Percentiles rank a stretch among this genome's conserved stretches.
Evolutionary conservation across 92 coral and sea anemone species (phyloP).

Genomic region (Bergia sp.): DNA sequence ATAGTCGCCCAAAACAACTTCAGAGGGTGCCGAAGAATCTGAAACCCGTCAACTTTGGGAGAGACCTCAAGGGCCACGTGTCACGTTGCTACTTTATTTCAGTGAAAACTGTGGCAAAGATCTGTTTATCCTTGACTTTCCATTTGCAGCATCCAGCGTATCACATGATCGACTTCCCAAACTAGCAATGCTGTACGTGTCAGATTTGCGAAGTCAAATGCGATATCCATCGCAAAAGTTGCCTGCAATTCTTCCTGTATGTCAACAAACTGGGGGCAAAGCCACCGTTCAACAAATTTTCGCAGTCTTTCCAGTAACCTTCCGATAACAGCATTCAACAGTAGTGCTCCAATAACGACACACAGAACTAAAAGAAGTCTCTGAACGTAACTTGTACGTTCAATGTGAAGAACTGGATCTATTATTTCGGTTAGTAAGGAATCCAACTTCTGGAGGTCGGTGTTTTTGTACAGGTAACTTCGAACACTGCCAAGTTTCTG

Average conservation of each 20-base stretch:
- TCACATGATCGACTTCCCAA: slow-evolving; percentile 59
- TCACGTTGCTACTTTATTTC: too few species aligned
- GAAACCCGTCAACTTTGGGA: background rate
- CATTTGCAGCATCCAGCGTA: slow-evolving; percentile 59
- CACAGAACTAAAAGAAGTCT: slow-evolving; percentile 46
- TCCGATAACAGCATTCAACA: slow-evolving; percentile 59
- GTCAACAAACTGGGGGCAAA: slow-evolving; percentile 28
- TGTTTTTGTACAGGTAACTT: slow-evolving; percentile 28
- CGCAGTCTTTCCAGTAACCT: slow-evolving; percentile 54
- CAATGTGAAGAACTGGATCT: slow-evolving; percentile 52
- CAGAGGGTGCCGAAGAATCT: too few species aligned
- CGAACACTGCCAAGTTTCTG: slow-evolving; percentile 29
- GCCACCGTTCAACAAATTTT: slow-evolving; percentile 37
- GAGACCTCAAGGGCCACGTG: background rate
- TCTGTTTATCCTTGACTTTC: slow-evolving; percentile 5
- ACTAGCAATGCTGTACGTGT: slow-evolving; percentile 66
- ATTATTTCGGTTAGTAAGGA: slow-evolving; percentile 20
- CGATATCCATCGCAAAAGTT: slow-evolving; percentile 57
- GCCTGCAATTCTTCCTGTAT: slow-evolving; percentile 39
- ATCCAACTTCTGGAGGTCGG: slow-evolving; percentile 53
- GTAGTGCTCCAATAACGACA: slow-evolving; percentile 50
- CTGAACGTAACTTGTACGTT: slow-evolving; percentile 43
- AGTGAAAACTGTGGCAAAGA: too few species aligned
- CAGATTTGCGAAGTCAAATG: slow-evolving; percentile 63
- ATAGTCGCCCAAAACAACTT: too few species aligned